Evolutionary conservation across 1,140 invertebrate genomes (phyloP).

Genomic region (Trichogramma pretiosum): DNA sequence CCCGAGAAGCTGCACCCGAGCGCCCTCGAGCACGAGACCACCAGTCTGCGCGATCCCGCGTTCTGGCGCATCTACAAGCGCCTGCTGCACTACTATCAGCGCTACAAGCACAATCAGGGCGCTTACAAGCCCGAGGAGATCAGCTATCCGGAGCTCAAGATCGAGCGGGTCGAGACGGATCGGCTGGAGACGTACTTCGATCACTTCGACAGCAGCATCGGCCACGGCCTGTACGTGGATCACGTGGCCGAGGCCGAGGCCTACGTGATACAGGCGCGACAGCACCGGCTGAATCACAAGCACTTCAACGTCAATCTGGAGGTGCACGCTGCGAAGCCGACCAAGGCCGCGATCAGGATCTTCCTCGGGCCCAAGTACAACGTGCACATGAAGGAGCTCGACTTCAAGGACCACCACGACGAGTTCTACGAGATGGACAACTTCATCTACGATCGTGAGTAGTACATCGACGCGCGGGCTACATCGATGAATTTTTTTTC

Average conservation of each 20-base stretch:
- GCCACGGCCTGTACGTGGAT: slow-evolving; percentile 50
- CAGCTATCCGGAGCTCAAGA: slow-evolving; percentile 51
- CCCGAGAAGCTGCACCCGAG: slow-evolving; percentile 34
- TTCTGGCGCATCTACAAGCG: slow-evolving; percentile 45
- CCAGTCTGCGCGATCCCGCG: slow-evolving; percentile 44
- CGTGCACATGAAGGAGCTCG: slow-evolving; percentile 39
- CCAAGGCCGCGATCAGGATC: slow-evolving; percentile 50
- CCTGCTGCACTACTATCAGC: slow-evolving; percentile 40
- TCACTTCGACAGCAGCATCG: slow-evolving; percentile 57
- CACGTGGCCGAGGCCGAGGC: slow-evolving; percentile 26
- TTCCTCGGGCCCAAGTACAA: slow-evolving; percentile 65
- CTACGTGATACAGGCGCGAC: slow-evolving; percentile 28
- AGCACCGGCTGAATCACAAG: slow-evolving; percentile 49
- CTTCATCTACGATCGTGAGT: slow-evolving; percentile 37
- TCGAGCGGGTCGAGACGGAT: slow-evolving; percentile 54
- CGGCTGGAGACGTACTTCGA: slow-evolving; percentile 65
- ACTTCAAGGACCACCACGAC: slow-evolving; percentile 44
- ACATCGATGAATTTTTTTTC: slow-evolving; percentile 19
- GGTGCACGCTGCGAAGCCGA: slow-evolving; percentile 48
- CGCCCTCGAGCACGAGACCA: slow-evolving; percentile 32
- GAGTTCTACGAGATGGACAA: slow-evolving; percentile 58
- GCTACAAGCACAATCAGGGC: slow-evolving; percentile 42
- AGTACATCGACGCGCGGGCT: neutral
- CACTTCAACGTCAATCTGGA: slow-evolving; percentile 55
- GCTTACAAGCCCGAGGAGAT: slow-evolving; percentile 55